phyloP scores from a whole-genome alignment of 2,797 vertebrate genomes.

The Crenuchus spilurus region DNA sequence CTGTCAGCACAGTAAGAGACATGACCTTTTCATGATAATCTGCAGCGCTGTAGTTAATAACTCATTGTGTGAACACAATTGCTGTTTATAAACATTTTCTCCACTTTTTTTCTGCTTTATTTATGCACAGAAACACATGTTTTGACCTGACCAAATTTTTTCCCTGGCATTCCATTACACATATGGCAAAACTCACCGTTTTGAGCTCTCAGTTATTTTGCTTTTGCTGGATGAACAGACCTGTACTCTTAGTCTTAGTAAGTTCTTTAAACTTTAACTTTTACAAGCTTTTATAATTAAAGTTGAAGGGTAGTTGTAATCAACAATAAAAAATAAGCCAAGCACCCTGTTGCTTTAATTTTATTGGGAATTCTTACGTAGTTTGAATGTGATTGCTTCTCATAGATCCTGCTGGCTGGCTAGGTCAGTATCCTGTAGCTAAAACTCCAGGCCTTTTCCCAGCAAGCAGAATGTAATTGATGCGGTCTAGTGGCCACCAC shows the following conservation, averaged over 20 bases:
- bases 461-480: background rate
- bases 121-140: slow-evolving; percentile 20
- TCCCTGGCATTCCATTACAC: background rate
- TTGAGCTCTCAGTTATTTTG: slow-evolving; percentile 14
- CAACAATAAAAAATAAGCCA: background rate
- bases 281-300: no score
- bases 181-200: slow-evolving; percentile 24
- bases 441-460: background rate
- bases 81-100: no score
- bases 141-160: slow-evolving; percentile 14
- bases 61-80: background rate
- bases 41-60: background rate
- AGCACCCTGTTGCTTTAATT: background rate
- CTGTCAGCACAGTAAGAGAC: slow-evolving; percentile 96
- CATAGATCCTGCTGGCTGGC: background rate
- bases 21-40: slow-evolving; percentile 8
- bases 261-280: no score
- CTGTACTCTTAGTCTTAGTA: background rate
- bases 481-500: slow-evolving; percentile 24
- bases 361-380: background rate
- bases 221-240: slow-evolving; percentile 19
- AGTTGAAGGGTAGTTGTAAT: background rate
- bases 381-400: background rate
- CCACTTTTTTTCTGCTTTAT: background rate
- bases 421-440: background rate